Base-by-base conservation (phyloP, 2,113 vertebrate species). In the Dromaius novaehollandiae region DNA sequence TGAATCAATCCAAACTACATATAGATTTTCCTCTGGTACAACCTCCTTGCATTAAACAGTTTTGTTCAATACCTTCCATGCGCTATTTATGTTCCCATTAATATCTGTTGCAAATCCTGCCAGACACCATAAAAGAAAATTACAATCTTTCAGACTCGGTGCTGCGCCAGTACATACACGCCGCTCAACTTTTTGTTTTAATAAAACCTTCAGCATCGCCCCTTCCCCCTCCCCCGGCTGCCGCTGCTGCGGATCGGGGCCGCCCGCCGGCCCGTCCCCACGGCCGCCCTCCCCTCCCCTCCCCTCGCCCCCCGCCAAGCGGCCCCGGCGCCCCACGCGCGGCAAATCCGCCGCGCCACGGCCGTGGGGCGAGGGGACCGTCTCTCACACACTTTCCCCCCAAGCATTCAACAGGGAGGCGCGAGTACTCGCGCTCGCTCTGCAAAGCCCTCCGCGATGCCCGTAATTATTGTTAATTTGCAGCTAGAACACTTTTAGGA, bases 101-200 rank as follows among this genome's bases (percentile, higher is more conserved):
- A 98, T 98, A 98, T 97, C 97, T 97, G 96, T 98, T 98, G 97
- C 97, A 98, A 98, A 98, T 98, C 96, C 97, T 97, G 96, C 97
- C 98, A 98, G 97, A 97, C 95, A 88, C 93, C 79, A 95, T 98
- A 97, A 98, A 98, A 98, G 97, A 98, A 98, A 98, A 98, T 98
- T 96, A 98, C 96, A 98, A 92, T 97, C 97, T 98, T 97, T 97
- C 96, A 96, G 86, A 74, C 96, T 97, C 85, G 78, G 79, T 86
- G 87, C 96, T 92, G 89, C 94, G 95, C 96, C 95, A 97, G 96
- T 95, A 94, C 97, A 98, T 97, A 93, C 95, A 96, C 68, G 44
- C 90, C 65, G 83, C 87, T 98, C 89, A 88, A 95, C 69, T 95
- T 97, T 96, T 88, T 84, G 95, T 96, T 96, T 96, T 95, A 97